These are phyloP conservation scores for Macquaria australasica DNA, from an alignment of 2,113 vertebrate species.

Conservation along the genomic window DNA sequence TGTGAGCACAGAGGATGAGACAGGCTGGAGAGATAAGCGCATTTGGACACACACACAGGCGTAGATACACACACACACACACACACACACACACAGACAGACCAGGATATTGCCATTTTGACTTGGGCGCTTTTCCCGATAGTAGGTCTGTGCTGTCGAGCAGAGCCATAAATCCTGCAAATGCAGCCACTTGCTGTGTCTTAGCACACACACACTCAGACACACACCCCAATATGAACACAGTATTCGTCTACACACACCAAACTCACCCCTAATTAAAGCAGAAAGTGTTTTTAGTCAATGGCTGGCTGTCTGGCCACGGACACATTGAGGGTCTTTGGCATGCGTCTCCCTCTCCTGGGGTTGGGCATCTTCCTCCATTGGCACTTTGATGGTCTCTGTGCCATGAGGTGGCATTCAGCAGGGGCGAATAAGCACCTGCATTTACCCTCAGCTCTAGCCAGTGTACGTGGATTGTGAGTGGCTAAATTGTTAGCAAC, in stretches of 20 bases:
- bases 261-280: constrained; percentile 69
- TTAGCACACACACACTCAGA: background rate
- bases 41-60: background rate
- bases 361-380: constrained; percentile 71
- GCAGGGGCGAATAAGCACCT: background rate
- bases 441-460: background rate
- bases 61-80: background rate
- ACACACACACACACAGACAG: constrained; percentile 13
- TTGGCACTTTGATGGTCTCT: constrained; percentile 75
- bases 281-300: constrained; percentile 48
- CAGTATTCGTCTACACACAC: background rate
- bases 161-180: constrained; percentile 60
- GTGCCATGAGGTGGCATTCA: background rate
- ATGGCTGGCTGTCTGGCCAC: constrained; percentile 34
- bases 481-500: background rate
- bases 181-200: constrained; percentile 21
- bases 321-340: constrained; percentile 60
- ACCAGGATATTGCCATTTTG: constrained; percentile 68
- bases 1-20: constrained; percentile 32
- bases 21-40: constrained; percentile 44
- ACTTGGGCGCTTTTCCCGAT: constrained; percentile 40
- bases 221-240: background rate
- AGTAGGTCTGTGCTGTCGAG: constrained; percentile 27
- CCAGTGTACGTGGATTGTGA: constrained; percentile 23
- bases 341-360: constrained; percentile 53